Percentiles rank a stretch among this genome's conserved stretches.
Conservation (phyloP, 2,113 vertebrate genomes). For the Mohoua ochrocephala region DNA sequence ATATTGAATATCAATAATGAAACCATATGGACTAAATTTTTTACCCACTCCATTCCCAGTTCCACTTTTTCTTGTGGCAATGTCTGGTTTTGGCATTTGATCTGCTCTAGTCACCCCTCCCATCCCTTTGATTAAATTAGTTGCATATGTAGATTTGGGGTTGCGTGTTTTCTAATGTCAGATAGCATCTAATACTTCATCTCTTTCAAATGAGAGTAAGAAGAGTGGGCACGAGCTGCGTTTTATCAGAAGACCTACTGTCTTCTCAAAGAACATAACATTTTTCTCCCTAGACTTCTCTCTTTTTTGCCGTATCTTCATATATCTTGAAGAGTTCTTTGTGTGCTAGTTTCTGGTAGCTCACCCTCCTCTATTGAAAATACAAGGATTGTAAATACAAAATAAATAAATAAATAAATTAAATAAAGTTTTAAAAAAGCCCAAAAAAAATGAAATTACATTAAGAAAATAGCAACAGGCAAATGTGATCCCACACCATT, state of each 20-base stretch:
- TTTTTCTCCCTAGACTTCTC: not conserved
- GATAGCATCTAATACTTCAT: not conserved
- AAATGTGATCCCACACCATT: not conserved
- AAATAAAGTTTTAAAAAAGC: fast-evolving
- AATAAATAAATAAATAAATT: not conserved
- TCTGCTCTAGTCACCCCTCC: not conserved
- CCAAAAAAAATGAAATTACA: not conserved
- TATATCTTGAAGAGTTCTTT: not conserved
- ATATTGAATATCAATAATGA: not conserved
- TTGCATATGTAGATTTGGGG: not conserved
- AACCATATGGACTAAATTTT: not conserved
- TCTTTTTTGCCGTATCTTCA: not conserved
- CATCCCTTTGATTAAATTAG: slow-evolving; percentile 11
- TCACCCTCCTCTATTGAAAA: not conserved
- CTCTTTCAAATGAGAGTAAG: not conserved
- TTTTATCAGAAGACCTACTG: not conserved
- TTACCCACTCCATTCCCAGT: not conserved
- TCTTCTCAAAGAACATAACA: not conserved
- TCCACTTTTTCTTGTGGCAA: slow-evolving; percentile 20
- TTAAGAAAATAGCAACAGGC: slow-evolving; percentile 3
- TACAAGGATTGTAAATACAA: not conserved
- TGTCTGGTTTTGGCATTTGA: slow-evolving; percentile 31
- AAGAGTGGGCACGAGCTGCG: not conserved
- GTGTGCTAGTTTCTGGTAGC: not conserved
- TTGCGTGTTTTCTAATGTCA: slow-evolving; percentile 5